A percentile compares a stretch with the other conserved stretches of the same genome.
These are phyloP conservation scores for Parochlus steinenii DNA, from an alignment of 2,888 invertebrate genomes.

Conservation along the genomic window DNA sequence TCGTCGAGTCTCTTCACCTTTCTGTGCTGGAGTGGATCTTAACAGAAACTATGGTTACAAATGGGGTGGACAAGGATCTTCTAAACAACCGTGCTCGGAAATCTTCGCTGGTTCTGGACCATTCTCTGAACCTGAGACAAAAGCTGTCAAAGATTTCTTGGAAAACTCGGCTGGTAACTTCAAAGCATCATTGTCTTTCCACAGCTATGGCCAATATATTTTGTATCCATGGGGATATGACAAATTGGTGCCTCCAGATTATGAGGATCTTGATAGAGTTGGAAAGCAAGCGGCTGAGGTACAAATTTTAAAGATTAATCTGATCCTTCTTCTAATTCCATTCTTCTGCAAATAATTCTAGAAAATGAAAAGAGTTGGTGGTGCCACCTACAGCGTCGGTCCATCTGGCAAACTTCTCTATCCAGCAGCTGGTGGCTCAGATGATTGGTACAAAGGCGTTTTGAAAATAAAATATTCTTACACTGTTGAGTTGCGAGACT, in stretches of 20 bases:
- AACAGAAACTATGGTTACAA: constrained; percentile 79
- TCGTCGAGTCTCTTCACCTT: constrained; percentile 27
- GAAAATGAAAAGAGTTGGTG: constrained; percentile 42
- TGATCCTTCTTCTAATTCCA: too few species aligned
- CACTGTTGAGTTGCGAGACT: constrained; percentile 78
- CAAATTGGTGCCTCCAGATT: constrained; percentile 48
- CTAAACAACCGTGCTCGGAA: constrained; percentile 65
- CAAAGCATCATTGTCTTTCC: constrained; percentile 60
- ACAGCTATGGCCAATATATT: constrained; percentile 74
- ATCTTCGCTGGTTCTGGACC: constrained; percentile 61
- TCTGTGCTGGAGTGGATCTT: constrained; percentile 65
- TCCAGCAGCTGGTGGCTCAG: constrained; percentile 66
- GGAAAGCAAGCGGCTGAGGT: constrained; percentile 52
- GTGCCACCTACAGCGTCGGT: constrained; percentile 54
- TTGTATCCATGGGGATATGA: constrained; percentile 80
- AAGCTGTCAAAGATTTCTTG: constrained; percentile 40
- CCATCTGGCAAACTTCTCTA: constrained; percentile 63
- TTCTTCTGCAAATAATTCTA: constrained; percentile 21
- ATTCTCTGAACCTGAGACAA: constrained; percentile 78
- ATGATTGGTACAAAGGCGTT: constrained; percentile 82
- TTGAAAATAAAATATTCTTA: constrained; percentile 73
- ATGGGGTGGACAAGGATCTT: constrained; percentile 76
- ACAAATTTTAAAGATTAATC: too few species aligned
- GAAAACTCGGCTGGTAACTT: constrained; percentile 35
- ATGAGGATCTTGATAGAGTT: constrained; percentile 49